Percentiles rank a stretch among this genome's conserved stretches.
phyloP scores from a whole-genome alignment of 2,888 invertebrate species.

The Dolichomitus sp. region DNA sequence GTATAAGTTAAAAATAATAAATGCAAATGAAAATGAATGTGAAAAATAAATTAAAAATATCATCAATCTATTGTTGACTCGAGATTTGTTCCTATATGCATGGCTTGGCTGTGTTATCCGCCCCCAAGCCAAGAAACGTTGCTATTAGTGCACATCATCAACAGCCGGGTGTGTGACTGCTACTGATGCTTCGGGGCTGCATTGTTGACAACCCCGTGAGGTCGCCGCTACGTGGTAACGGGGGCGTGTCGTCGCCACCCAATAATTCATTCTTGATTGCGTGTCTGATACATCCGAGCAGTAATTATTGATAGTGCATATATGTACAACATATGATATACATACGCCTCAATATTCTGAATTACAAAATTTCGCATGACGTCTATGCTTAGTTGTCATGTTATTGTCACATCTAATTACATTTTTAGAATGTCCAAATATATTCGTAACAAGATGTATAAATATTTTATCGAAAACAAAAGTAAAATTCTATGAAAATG shows the following conservation, averaged over 20 bases:
- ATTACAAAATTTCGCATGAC: constrained; percentile 51
- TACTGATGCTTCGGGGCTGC: constrained; percentile 81
- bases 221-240: constrained; percentile 73
- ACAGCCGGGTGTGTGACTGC: constrained; percentile 82
- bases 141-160: constrained; percentile 85
- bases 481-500: too few species aligned
- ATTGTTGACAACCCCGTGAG: constrained; percentile 79
- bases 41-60: background rate
- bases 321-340: background rate
- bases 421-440: too few species aligned
- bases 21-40: background rate
- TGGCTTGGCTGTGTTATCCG: constrained; percentile 1
- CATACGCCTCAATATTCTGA: constrained; percentile 28
- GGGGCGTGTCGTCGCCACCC: constrained; percentile 78
- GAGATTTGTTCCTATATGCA: background rate
- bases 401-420: background rate
- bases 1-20: background rate
- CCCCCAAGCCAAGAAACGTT: constrained; percentile 65
- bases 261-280: constrained; percentile 86
- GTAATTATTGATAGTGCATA: constrained; percentile 77
- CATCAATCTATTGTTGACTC: background rate
- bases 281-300: constrained; percentile 85
- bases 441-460: too few species aligned
- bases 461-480: too few species aligned
- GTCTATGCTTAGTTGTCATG: constrained; percentile 23